Base-by-base conservation (phyloP, 2,113 vertebrate species). In the Meleagris gallopavo region DNA sequence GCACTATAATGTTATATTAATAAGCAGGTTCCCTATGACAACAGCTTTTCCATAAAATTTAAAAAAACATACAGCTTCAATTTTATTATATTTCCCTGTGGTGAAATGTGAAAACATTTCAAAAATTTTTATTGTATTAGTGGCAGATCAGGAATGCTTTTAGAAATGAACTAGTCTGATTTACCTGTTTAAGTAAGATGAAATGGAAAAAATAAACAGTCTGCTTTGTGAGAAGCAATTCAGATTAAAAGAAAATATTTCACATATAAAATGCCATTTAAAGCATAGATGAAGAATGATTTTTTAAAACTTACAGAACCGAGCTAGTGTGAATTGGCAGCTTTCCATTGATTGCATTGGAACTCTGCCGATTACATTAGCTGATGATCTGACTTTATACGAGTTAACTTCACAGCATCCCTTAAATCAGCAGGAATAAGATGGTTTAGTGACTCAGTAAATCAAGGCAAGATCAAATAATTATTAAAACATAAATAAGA, bases 401-500 rank as follows among this genome's bases (percentile, higher is more conserved):
- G 81, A 94, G 58, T 84, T 90, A 93, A 76, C 86, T 93, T 91
- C 81, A 76, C 48, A 89, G 36, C 62, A 84, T 85, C 91, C 82
- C 89, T 89, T 96, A 96, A 97, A 97, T 95, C 91, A 96, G 54
- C 50, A 50, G 27, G 62, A 95, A 93, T 93, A 92, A 83, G 91
- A 90, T 83, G 74, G 67, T 81, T 93, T 84, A 88, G 86, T 94
- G 86, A 86, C 77, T 96, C 94, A 89, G 54, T 93, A 97, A 94
- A 95, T 93, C 95, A 95, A 92, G 60, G 38, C 67, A 83, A 89
- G 84, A 95, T 93, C 78, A 94, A 95, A 88, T 94, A 94, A 94
- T 97, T 94, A 93, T 92, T 96, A 91, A 97, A 94, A 95, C 92
- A 93, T 94, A 97, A 95, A 95, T 96, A 89, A 94, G 91, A 70